These are phyloP conservation scores for Cephus spinipes DNA, from an alignment of 2,888 invertebrate genomes.

Conservation along the genomic window DNA sequence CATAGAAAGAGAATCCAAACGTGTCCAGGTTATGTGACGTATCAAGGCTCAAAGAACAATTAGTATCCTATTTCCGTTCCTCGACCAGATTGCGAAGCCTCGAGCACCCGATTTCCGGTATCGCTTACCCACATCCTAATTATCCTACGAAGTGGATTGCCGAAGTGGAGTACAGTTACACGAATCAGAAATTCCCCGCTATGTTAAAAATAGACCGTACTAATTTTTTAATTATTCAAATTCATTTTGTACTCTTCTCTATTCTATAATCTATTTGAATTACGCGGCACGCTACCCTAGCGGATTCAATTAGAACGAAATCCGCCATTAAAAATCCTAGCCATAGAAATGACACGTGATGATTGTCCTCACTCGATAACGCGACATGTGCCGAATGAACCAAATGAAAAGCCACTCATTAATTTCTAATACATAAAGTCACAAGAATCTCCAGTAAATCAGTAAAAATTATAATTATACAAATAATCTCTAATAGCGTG, in stretches of 20 bases:
- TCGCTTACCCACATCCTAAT: constrained; percentile 37
- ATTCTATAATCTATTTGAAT: too few species aligned
- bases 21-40: background rate
- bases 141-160: constrained; percentile 19
- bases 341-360: too few species aligned
- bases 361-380: background rate
- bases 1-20: background rate
- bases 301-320: too few species aligned
- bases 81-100: constrained; percentile 49
- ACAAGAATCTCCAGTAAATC: background rate
- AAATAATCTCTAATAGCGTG: background rate
- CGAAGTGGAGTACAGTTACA: background rate
- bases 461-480: background rate
- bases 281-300: too few species aligned
- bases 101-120: constrained; percentile 46
- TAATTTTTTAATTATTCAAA: background rate
- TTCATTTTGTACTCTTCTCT: background rate
- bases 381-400: background rate
- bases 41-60: constrained; percentile 31
- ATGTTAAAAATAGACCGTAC: background rate
- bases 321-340: too few species aligned
- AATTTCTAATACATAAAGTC: background rate
- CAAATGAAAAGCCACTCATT: background rate
- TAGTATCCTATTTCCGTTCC: constrained; percentile 42
- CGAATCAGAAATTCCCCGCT: background rate